These are phyloP conservation scores for Pachymerium ferrugineum DNA, from an alignment of 2,888 invertebrate genomes.

Conservation along the genomic window DNA sequence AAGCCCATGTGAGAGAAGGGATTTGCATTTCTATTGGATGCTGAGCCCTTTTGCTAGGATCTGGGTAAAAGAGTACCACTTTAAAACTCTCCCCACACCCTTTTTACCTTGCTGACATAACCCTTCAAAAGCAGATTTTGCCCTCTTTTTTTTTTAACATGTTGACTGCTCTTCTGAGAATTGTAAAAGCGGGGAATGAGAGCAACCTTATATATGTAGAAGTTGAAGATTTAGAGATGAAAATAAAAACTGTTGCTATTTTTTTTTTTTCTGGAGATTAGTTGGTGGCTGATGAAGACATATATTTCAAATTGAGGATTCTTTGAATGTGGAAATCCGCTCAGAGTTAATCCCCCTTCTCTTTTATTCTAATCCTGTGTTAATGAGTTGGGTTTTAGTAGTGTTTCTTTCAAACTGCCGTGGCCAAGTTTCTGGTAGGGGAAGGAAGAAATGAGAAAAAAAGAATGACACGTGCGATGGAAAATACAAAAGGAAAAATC, in stretches of 20 bases:
- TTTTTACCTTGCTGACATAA: too few species aligned
- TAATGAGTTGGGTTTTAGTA: not conserved
- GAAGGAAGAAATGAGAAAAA: too few species aligned
- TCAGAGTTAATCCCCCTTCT: not conserved
- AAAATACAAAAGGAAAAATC: too few species aligned
- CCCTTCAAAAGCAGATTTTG: not conserved
- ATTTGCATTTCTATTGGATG: not conserved
- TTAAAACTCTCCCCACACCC: not conserved
- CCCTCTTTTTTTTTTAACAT: too few species aligned
- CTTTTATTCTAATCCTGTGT: not conserved
- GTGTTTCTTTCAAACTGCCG: too few species aligned
- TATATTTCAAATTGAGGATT: too few species aligned
- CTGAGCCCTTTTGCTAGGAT: not conserved
- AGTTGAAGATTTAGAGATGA: not conserved
- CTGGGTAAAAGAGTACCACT: not conserved
- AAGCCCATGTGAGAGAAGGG: not conserved
- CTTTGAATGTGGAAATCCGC: not conserved
- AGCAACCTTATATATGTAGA: not conserved
- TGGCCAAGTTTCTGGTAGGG: too few species aligned
- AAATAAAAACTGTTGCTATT: not conserved
- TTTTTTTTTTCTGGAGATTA: not conserved
- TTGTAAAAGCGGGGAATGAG: not conserved
- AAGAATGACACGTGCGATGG: too few species aligned
- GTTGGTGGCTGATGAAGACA: too few species aligned
- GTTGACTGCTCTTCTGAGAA: not conserved